Evolutionary conservation across 2,888 invertebrate species (phyloP), one percentile per base, ranked within the genome.

Genomic region (Plagiodera versicolora): DNA sequence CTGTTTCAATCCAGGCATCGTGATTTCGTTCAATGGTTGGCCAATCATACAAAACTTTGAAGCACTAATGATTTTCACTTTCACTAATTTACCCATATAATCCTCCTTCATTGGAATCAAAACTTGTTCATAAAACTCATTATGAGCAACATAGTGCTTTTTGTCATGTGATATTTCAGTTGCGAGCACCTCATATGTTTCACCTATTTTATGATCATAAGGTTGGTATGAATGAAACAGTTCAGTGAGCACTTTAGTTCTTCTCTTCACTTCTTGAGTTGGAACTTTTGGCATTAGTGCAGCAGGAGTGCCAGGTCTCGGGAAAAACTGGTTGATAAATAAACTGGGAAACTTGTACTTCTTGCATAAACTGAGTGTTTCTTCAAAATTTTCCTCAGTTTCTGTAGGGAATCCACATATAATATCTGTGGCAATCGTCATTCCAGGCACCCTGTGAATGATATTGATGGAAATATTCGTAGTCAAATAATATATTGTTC

Each of bases 321-420:
- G 94, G 74, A 92, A 99, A 82, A 95, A 99, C 82, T 99, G 98
- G 82, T 99, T 99, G 74, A 98, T 98, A 80, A 98, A 99, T 5
- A 99, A 84, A 72, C 92, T 91, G 0, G 97, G 94, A 79, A 99
- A 99, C 70, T 89, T 87, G 79, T 97, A 92, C 75, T 92, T 88
- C 65, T 82, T 81, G 68, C 98, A 96, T 0, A 99, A 82, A 0
- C 82, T 77, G 83, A 97, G 81, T 0, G 97, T 98, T 65, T 94
- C 90, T 50, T 90, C 86, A 80, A 99, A 99, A 80, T 99, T 94
- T 10, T 81, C 79, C 48, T 90, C 91, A 0, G 94, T 95, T 83
- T 99, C 99, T 0, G 95, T 95, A 0, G 99, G 99, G 81, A 98
- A 99, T 0, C 98, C 98, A 79, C 98, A 98, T 73, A 99, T 99